Conservation (phyloP, 1,140 invertebrate genomes). For the Drosophila lini region DNA sequence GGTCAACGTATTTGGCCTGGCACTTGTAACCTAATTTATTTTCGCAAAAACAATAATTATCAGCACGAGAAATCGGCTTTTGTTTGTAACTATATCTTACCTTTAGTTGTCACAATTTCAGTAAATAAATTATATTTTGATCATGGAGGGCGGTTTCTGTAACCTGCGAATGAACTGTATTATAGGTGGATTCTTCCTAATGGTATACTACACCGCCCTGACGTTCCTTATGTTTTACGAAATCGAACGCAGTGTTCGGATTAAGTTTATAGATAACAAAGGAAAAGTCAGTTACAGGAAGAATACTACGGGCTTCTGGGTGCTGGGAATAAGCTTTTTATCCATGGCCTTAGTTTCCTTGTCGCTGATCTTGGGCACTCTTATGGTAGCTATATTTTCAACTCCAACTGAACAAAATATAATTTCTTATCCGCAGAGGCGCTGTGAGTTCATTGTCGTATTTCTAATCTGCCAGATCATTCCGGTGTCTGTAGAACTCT, state of each 20-base stretch:
- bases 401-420: neutral
- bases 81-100: neutral
- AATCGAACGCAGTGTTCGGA: too few species aligned
- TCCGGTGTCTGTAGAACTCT: slow-evolving; percentile 5
- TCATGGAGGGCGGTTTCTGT: slow-evolving; percentile 3
- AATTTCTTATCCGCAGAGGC: neutral
- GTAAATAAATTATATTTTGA: neutral
- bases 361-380: neutral
- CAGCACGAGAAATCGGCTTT: slow-evolving; percentile 8
- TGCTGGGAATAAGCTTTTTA: slow-evolving; percentile 10
- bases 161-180: slow-evolving; percentile 14
- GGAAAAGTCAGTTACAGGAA: neutral
- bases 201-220: neutral
- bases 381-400: slow-evolving; percentile 1
- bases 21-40: slow-evolving; percentile 49
- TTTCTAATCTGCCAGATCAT: slow-evolving; percentile 16
- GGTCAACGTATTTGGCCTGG: slow-evolving; percentile 29
- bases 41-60: slow-evolving; percentile 24
- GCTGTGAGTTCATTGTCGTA: neutral
- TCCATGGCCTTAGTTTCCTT: neutral
- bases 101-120: neutral
- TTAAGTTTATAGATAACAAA: too few species aligned
- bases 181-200: neutral
- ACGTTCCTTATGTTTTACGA: slow-evolving; percentile 13
- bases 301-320: slow-evolving; percentile 2